Percentiles rank a stretch among this genome's conserved stretches.
phyloP scores from a whole-genome alignment of 2,113 vertebrate species.

The Tringa solitaria region DNA sequence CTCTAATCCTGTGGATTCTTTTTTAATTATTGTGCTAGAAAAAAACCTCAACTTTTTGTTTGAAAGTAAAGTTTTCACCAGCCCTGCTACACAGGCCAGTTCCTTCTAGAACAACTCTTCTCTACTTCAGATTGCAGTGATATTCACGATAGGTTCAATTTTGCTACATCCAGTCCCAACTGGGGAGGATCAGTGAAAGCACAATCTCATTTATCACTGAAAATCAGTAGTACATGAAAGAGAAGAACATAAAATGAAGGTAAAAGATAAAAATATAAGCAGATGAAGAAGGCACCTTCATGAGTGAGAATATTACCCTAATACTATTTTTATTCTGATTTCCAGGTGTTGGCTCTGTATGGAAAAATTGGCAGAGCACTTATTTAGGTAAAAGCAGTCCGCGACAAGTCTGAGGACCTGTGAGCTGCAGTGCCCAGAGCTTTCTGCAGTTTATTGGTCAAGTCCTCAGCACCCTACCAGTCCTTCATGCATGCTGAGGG shows the following conservation, averaged over 20 bases:
- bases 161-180: background rate
- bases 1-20: background rate
- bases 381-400: background rate
- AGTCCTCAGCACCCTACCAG: background rate
- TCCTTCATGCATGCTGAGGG: background rate
- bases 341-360: background rate
- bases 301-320: background rate
- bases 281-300: background rate
- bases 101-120: background rate
- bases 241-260: background rate
- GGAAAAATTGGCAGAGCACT: background rate
- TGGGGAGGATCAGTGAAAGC: background rate
- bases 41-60: background rate
- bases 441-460: background rate
- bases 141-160: background rate
- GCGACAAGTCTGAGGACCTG: fast-evolving
- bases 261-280: background rate
- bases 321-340: background rate
- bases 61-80: background rate
- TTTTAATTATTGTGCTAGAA: background rate
- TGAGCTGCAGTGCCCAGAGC: background rate
- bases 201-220: background rate
- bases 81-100: background rate
- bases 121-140: background rate
- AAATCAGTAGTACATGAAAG: background rate